Base-by-base conservation (phyloP, 2,113 vertebrate species). In the Phycodurus eques region DNA sequence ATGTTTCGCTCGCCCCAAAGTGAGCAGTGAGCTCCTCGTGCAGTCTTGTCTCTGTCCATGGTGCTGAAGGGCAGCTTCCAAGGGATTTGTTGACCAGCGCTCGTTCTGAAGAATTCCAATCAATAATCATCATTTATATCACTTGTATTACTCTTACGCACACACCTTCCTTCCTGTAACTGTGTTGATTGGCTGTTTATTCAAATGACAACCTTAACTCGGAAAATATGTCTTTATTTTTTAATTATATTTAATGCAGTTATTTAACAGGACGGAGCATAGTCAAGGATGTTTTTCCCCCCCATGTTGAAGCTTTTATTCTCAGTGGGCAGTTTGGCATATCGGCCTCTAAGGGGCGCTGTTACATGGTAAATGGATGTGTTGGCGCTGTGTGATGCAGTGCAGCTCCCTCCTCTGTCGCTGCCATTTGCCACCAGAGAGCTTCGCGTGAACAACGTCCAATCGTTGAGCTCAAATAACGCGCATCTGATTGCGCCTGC, bases 341-440 rank as follows among this genome's bases (percentile, higher is more conserved):
- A 59, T 70, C 57, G 33, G 8, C 81, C 88, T 86, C 83, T 72
- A 75, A 86, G 85, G 47, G 89, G 86, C 83, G 85, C 86, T 89
- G 82, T 87, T 83, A 80, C 8, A 78, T 78, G 77, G n/a, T 53
- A 80, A 84, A 83, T 83, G 33, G 44, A 49, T 68, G 66, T 7
- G 35, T 0, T 11, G 1, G 0, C 67, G 27, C 35, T 31, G 11
- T 33, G 35, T 49, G 56, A 64, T 42, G 8, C 80, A 72, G 68
- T 44, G 8, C 20, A 33, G 22, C 67, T 56, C 46, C 75, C 76
- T 78, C n/a, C 78, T 59, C n/a, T 73, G 5, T 70, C 17, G 47
- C 68, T 81, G 75, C 75, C 27, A 78, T 75, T 63, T 46, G 43
- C 31, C 35, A 35, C 27, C 67, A 19, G 33, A 67, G 19, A 35